Base-by-base conservation (phyloP, 2,888 invertebrate genomes). In the Melanostoma mellinum region DNA sequence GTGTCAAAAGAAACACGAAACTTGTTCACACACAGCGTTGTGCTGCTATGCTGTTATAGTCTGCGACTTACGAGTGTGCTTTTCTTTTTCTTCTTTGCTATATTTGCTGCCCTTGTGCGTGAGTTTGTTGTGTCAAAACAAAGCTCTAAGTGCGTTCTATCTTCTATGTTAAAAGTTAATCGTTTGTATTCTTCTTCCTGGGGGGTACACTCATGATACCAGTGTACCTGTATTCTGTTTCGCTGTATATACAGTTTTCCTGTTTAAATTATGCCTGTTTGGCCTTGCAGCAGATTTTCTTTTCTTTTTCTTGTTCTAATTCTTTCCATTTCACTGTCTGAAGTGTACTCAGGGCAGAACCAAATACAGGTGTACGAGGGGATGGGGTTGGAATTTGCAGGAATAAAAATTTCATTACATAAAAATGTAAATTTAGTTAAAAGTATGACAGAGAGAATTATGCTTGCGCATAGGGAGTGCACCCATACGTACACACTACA, bases 1-100 rank as follows among this genome's bases (percentile, higher is more conserved):
- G 32, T 72, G 77, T 77, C 76, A 68, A 72, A 73, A 61, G 76
- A 77, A 68, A 72, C 53, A 68, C 38, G 55, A 67, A 50, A 30
- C 65, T 46, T 71, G 38, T 60, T 60, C 55, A 36, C 9, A 44
- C 36, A 38, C 44, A 32, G 32, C 33, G 10, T 33, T 10, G 42
- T 3, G 40, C 6, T 56, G 4, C 5, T n/a, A 35, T 9, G 20
- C 6, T 36, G 5, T 53, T n/a, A 6, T 44, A 38, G 50, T 42
- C 3, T 53, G 30, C 9, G 38, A 20, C 20, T 20, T 20, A 20
- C 20, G 20, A 20, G 20, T 20, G 20, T 20, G 20, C 20, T 20
- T 20, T 20, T 20, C 20, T 20, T 20, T 20, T 20, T 20, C 20
- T 20, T 1, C 20, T 20, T 20, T 20, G 20, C 20, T 20, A 20